Evolutionary conservation across 2,888 invertebrate species (phyloP).

Genomic region (Pollenia angustigena): DNA sequence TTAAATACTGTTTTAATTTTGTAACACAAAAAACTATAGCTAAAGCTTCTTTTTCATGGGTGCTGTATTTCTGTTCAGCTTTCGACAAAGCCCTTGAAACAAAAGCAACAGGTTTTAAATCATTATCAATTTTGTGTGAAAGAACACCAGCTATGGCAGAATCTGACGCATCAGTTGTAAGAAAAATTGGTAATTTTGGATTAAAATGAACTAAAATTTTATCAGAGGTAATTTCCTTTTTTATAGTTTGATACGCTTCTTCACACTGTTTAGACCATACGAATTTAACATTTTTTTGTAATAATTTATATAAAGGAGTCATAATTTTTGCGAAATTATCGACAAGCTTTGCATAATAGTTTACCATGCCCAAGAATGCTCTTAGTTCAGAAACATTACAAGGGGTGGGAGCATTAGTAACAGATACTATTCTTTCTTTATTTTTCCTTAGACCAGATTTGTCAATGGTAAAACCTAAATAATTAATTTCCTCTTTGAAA

Average conservation of each 20-base stretch:
- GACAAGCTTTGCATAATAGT: slow-evolving; percentile 22
- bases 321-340: slow-evolving; percentile 42
- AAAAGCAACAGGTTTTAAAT: slow-evolving; percentile 66
- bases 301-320: slow-evolving; percentile 36
- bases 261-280: slow-evolving; percentile 13
- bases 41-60: slow-evolving; percentile 63
- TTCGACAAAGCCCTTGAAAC: slow-evolving; percentile 64
- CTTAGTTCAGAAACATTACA: slow-evolving; percentile 43
- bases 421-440: slow-evolving; percentile 8
- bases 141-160: slow-evolving; percentile 64
- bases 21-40: slow-evolving; percentile 34
- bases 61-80: slow-evolving; percentile 65
- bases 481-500: slow-evolving; percentile 37
- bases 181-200: slow-evolving; percentile 32
- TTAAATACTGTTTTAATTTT: slow-evolving; percentile 9
- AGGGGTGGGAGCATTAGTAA: slow-evolving; percentile 43
- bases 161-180: slow-evolving; percentile 25
- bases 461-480: slow-evolving; percentile 50
- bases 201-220: slow-evolving; percentile 22
- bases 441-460: slow-evolving; percentile 38
- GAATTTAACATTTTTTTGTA: slow-evolving; percentile 28
- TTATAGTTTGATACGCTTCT: slow-evolving; percentile 10
- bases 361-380: slow-evolving; percentile 49
- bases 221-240: slow-evolving; percentile 9
- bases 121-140: slow-evolving; percentile 48